Evolutionary conservation across 2,797 vertebrate genomes (phyloP).

Genomic region (Leptoclinus maculatus): DNA sequence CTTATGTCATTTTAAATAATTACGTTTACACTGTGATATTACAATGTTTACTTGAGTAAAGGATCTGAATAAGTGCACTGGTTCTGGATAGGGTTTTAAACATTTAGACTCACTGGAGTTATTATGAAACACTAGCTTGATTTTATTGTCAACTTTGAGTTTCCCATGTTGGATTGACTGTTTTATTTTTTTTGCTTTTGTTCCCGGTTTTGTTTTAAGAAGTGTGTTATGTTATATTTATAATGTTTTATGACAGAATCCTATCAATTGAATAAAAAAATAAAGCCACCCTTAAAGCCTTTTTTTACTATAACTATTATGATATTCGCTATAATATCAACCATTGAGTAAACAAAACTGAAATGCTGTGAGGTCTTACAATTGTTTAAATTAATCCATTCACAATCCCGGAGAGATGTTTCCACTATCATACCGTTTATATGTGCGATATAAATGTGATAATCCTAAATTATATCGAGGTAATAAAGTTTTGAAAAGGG

Average conservation of each 20-base stretch:
- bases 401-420: not conserved
- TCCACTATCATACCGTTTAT: not conserved
- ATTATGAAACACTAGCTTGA: not conserved
- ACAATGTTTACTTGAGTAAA: not conserved
- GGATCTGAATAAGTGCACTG: not conserved
- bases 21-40: not conserved
- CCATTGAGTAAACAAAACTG: not conserved
- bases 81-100: not conserved
- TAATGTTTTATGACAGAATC: not conserved
- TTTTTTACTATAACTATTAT: not conserved
- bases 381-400: not conserved
- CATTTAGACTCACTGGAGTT: not conserved
- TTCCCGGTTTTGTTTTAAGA: not conserved
- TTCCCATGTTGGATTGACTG: not conserved
- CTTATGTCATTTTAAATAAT: too few species aligned
- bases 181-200: not conserved
- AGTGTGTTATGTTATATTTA: not conserved
- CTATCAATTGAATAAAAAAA: not conserved
- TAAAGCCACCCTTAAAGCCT: not conserved
- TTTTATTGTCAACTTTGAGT: not conserved
- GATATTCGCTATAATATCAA: not conserved
- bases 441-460: not conserved
- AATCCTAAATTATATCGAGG: not conserved
- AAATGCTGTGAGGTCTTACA: not conserved
- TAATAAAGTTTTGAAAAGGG: slow-evolving; percentile 53